These are phyloP conservation scores for Entomobrya proxima DNA, from an alignment of 2,888 invertebrate species.

Conservation along the genomic window DNA sequence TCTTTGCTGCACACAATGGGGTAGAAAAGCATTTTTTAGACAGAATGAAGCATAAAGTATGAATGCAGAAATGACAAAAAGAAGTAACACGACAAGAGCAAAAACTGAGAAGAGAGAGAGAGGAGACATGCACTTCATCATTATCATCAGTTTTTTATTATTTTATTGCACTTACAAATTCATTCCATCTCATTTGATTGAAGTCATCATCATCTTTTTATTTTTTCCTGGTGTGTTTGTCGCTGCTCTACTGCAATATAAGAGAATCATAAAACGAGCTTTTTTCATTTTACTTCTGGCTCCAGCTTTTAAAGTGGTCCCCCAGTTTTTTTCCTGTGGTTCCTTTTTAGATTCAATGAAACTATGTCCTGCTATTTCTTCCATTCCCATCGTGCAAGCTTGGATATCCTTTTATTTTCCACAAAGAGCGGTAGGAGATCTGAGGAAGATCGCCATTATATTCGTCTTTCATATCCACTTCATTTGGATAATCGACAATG, in stretches of 20 bases:
- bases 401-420: neutral
- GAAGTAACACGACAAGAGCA: neutral
- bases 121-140: constrained; percentile 39
- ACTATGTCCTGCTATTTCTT: neutral
- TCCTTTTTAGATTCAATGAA: neutral
- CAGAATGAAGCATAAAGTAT: neutral
- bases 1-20: constrained; percentile 8
- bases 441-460: constrained; percentile 48
- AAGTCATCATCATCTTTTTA: constrained; percentile 7
- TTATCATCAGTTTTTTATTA: constrained; percentile 56
- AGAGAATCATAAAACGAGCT: neutral
- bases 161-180: constrained; percentile 63
- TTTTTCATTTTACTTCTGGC: neutral
- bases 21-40: constrained; percentile 9
- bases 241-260: neutral
- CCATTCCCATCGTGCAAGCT: neutral
- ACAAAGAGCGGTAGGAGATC: constrained; percentile 49
- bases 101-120: neutral
- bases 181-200: constrained; percentile 68
- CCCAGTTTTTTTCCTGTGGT: neutral
- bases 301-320: constrained; percentile 17
- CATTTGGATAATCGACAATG: constrained; percentile 16
- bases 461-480: constrained; percentile 37
- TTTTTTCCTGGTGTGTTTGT: neutral
- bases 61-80: constrained; percentile 26